Conservation (phyloP, 2,113 vertebrate species). For the Corydoras maculifer region DNA sequence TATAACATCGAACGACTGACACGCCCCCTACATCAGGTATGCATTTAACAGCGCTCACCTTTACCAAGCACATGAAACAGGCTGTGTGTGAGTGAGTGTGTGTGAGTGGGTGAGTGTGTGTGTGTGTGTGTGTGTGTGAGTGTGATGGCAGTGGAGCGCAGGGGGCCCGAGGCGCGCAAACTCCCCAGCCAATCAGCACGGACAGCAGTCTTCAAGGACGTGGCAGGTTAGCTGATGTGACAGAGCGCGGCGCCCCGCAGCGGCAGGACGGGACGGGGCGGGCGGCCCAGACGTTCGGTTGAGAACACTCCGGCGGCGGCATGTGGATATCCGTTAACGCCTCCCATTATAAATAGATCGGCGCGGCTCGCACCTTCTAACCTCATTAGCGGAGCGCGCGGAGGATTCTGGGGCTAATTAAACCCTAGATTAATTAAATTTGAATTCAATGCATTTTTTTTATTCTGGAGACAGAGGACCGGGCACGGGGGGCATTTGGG, state of each 20-base stretch:
- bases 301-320: slow-evolving; percentile 31
- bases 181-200: slow-evolving; percentile 47
- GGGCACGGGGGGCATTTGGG: background rate
- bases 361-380: slow-evolving; percentile 11
- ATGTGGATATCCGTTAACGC: slow-evolving; percentile 29
- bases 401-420: background rate
- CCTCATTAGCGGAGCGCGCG: slow-evolving; percentile 15
- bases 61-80: slow-evolving; percentile 25
- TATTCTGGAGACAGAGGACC: too few relatives aligned
- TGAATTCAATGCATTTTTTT: background rate
- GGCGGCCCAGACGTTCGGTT: slow-evolving; percentile 44
- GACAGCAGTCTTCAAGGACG: slow-evolving; percentile 59
- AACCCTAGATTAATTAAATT: background rate
- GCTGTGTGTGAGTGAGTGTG: slow-evolving; percentile 46
- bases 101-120: too few relatives aligned
- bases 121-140: too few relatives aligned
- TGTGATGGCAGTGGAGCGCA: slow-evolving; percentile 29
- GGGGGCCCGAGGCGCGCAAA: slow-evolving; percentile 38
- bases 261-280: slow-evolving; percentile 45
- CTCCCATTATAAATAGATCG: slow-evolving; percentile 34
- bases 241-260: slow-evolving; percentile 46
- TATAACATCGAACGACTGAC: too few relatives aligned
- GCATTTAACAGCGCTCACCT: too few relatives aligned
- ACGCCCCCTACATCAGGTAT: too few relatives aligned
- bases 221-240: slow-evolving; percentile 54